These are phyloP conservation scores for Psammodynastes pulverulentus DNA, from an alignment of 2,113 vertebrate species.

Conservation along the genomic window DNA sequence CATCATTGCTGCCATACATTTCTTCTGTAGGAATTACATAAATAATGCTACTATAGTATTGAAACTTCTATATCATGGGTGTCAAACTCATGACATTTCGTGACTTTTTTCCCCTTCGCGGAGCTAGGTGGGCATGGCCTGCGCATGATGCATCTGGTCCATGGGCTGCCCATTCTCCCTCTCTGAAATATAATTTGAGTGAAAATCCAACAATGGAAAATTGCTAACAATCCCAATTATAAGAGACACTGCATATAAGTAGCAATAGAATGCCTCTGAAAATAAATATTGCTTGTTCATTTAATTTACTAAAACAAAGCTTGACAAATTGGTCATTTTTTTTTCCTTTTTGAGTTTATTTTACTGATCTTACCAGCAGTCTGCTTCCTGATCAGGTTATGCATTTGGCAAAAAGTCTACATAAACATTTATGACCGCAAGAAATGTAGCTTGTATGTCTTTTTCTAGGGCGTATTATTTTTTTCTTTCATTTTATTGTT, in stretches of 20 bases:
- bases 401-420: neutral
- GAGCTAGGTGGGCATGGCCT: no score
- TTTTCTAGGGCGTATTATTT: neutral
- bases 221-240: neutral
- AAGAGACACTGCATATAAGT: neutral
- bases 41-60: neutral
- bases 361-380: neutral
- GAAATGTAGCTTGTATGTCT: neutral
- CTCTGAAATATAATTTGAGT: neutral
- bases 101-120: no score
- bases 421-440: neutral
- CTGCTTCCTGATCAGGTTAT: neutral
- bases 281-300: neutral
- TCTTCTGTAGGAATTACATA: neutral
- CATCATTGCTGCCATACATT: neutral
- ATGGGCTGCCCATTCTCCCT: neutral
- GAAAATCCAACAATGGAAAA: neutral
- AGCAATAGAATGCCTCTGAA: neutral
- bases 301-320: neutral
- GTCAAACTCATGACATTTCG: no score
- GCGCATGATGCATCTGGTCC: no score
- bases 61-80: neutral
- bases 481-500: neutral
- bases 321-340: neutral
- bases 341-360: neutral